Evolutionary conservation across 2,888 invertebrate species (phyloP).

Genomic region (Aricia artaxerxes): DNA sequence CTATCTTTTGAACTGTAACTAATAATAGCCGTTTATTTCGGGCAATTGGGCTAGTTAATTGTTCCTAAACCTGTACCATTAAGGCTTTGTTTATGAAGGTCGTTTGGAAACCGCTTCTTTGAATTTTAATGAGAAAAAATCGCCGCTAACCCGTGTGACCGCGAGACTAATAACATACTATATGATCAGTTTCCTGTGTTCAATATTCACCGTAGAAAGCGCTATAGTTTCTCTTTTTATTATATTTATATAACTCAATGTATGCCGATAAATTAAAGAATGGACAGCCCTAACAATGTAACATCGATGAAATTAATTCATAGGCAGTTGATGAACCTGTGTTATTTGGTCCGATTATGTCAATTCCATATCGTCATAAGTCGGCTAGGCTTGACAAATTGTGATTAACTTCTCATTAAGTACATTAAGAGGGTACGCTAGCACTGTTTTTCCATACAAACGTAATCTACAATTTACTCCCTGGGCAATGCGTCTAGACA

Average conservation of each 20-base stretch:
- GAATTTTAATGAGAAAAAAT: constrained; percentile 40
- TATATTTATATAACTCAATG: constrained; percentile 28
- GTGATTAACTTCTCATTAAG: too few species aligned
- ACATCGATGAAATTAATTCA: too few species aligned
- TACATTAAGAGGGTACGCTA: too few species aligned
- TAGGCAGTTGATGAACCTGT: too few species aligned
- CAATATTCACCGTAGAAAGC: constrained; percentile 30
- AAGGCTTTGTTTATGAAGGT: constrained; percentile 41
- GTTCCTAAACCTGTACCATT: constrained; percentile 35
- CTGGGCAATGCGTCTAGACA: too few species aligned
- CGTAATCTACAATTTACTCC: too few species aligned
- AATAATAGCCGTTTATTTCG: constrained; percentile 8
- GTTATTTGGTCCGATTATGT: too few species aligned
- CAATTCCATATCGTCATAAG: too few species aligned
- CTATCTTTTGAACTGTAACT: not conserved
- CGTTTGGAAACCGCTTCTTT: constrained; percentile 35
- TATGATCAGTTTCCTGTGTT: constrained; percentile 25
- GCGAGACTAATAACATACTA: constrained; percentile 34
- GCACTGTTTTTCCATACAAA: too few species aligned
- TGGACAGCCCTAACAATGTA: not conserved
- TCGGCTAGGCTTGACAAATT: too few species aligned
- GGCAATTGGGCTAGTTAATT: constrained; percentile 4
- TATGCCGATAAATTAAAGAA: constrained; percentile 8
- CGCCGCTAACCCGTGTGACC: constrained; percentile 35
- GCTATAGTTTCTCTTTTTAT: constrained; percentile 30